These are phyloP conservation scores for Anniella stebbinsi DNA, from an alignment of 2,797 vertebrate species.

Conservation along the genomic window DNA sequence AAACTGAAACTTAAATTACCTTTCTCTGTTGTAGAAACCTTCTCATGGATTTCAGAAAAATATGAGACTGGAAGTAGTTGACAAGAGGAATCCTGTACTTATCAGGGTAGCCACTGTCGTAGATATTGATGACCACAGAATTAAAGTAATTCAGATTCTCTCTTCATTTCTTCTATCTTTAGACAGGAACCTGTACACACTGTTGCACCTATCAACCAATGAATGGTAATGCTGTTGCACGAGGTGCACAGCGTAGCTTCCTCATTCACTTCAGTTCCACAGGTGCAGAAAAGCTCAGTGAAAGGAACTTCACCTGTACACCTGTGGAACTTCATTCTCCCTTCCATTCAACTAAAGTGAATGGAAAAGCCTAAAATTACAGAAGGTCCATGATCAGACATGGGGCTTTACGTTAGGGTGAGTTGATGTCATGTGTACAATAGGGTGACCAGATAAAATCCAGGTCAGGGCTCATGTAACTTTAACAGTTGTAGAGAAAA, in stretches of 20 bases:
- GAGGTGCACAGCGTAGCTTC: not conserved
- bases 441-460: no score
- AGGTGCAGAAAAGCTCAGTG: not conserved
- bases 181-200: not conserved
- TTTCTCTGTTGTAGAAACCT: constrained; percentile 81
- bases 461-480: no score
- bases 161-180: constrained; percentile 6
- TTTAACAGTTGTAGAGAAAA: no score
- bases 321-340: no score
- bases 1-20: not conserved
- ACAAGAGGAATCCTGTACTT: constrained; percentile 86
- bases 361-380: not conserved
- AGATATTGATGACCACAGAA: constrained; percentile 85
- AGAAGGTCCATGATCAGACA: not conserved
- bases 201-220: not conserved
- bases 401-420: not conserved
- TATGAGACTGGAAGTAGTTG: constrained; percentile 87
- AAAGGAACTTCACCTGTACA: no score
- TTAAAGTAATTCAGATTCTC: constrained; percentile 79
- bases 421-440: not conserved
- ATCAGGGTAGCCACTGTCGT: constrained; percentile 85
- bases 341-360: not conserved
- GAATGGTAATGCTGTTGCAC: not conserved
- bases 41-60: constrained; percentile 86
- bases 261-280: not conserved